Percentiles rank a stretch among this genome's conserved stretches.
Conservation (phyloP, 2,113 vertebrate genomes). For the Channa argus region DNA sequence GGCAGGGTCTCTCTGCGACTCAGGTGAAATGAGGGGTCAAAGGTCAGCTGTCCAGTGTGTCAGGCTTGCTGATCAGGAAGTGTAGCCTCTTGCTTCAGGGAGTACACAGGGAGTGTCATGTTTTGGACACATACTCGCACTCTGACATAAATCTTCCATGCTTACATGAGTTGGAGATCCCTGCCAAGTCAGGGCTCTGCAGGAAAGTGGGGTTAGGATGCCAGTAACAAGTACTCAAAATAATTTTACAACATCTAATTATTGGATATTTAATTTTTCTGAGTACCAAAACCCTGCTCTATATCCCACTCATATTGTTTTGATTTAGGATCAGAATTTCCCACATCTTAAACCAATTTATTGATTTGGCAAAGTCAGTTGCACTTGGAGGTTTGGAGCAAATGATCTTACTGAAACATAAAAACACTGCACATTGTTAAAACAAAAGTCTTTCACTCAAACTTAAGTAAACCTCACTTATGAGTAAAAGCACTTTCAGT, state of each 20-base stretch:
- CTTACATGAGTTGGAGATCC: slow-evolving; percentile 56
- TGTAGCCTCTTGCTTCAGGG: slow-evolving; percentile 77
- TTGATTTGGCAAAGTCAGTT: background rate
- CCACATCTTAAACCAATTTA: rapidly evolving
- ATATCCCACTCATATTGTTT: too few relatives aligned
- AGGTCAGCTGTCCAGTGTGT: slow-evolving; percentile 81
- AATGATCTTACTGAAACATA: background rate
- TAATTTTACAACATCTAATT: background rate
- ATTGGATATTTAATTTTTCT: background rate
- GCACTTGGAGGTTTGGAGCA: background rate
- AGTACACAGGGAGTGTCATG: slow-evolving; percentile 77
- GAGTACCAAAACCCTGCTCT: background rate
- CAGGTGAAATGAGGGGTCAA: slow-evolving; percentile 78
- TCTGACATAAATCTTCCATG: slow-evolving; percentile 77
- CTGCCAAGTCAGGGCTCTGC: slow-evolving; percentile 33
- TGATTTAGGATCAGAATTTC: background rate
- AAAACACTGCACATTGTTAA: background rate
- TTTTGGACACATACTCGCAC: slow-evolving; percentile 75
- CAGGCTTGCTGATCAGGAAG: slow-evolving; percentile 82
- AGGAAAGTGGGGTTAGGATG: slow-evolving; percentile 35
- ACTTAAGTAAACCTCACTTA: background rate
- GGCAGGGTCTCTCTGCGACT: slow-evolving; percentile 57
- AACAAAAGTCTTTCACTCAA: background rate
- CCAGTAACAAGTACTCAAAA: slow-evolving; percentile 15
- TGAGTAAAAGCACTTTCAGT: slow-evolving; percentile 2